phyloP scores from a whole-genome alignment of 2,888 invertebrate species.

The Hydrotaea cyrtoneurina region DNA sequence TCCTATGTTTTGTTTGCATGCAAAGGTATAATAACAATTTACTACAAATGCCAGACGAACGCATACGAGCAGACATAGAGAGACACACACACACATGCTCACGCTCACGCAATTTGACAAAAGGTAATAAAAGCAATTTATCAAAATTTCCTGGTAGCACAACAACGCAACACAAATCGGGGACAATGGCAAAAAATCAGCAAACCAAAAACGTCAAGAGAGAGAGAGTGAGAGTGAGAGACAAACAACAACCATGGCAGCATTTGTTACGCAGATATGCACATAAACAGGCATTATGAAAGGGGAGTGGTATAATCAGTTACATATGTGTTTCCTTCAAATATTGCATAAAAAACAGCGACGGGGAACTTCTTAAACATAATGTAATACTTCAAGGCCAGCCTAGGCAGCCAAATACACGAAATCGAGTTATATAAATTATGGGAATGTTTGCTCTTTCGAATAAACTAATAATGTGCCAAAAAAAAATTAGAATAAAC shows the following conservation, averaged over 20 bases:
- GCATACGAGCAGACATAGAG: slow-evolving; percentile 40
- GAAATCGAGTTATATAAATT: too few relatives aligned
- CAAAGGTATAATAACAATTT: slow-evolving; percentile 64
- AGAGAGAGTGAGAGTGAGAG: background rate
- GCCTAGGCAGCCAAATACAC: too few relatives aligned
- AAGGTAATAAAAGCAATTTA: slow-evolving; percentile 77
- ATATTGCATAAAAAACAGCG: too few relatives aligned
- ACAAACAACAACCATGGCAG: background rate
- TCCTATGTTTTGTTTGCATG: slow-evolving; percentile 25
- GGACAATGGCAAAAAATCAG: slow-evolving; percentile 42
- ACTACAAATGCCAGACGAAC: slow-evolving; percentile 67
- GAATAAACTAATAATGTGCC: too few relatives aligned
- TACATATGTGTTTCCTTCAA: too few relatives aligned
- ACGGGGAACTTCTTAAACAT: too few relatives aligned
- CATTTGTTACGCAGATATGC: slow-evolving; percentile 1
- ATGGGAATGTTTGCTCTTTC: too few relatives aligned
- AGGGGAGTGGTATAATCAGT: background rate
- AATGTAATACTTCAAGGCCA: too few relatives aligned
- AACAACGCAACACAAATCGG: slow-evolving; percentile 10
- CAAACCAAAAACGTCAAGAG: background rate
- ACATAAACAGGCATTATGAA: background rate
- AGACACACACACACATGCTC: slow-evolving; percentile 20
- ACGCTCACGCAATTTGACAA: slow-evolving; percentile 68
- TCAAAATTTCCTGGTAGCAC: slow-evolving; percentile 72
- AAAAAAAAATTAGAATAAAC: too few relatives aligned